Base-by-base conservation (phyloP, 2,888 invertebrate species). In the Parnassius glacialis region DNA sequence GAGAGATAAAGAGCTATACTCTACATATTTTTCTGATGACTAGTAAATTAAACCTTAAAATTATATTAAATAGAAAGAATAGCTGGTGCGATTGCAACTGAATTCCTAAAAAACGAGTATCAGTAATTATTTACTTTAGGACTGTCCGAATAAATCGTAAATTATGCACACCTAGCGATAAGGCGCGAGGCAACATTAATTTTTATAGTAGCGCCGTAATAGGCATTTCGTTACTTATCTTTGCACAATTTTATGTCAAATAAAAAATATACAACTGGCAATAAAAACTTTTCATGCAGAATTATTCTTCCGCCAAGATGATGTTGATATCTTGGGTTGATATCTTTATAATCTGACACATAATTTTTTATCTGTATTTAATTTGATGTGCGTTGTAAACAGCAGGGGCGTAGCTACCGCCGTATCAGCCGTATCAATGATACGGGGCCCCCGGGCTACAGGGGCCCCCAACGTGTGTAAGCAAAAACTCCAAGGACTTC, bases 261-360 rank as follows among this genome's bases (percentile, higher is more conserved):
- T 16, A 59, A 45, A 52, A 52, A 59, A 52, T 45, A 58, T 16
- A 9, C n/a, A 42, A 11, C 34, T 13, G 42, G 13, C 43, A 10
- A 47, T 54, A 54, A 53, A 47, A 58, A 52, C 34, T 13, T 20
- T 20, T 25, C 13, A 48, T n/a, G 25, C 48, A 41, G 16, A 43
- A 43, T 50, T 54, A 41, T 42, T 51, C 41, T 59, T 59, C 53
- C 59, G 54, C 42, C 3, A 12, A 58, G 16, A n/a, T 34, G 48
- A 7, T 42, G 42, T 54, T 54, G 25, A 59, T 59, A 45, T 42
- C 9, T 59, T 59, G 12, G 20, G 42, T 54, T 59, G 13, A 59
- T 59, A 45, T 42, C 10, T 59, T 59, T 59, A 48, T 59, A 59
- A 59, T 59, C 53, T 59, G 43, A 50, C 52, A 47, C 52, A 53